Base-by-base conservation (phyloP, 1,140 invertebrate species). In the Ips typographus region DNA sequence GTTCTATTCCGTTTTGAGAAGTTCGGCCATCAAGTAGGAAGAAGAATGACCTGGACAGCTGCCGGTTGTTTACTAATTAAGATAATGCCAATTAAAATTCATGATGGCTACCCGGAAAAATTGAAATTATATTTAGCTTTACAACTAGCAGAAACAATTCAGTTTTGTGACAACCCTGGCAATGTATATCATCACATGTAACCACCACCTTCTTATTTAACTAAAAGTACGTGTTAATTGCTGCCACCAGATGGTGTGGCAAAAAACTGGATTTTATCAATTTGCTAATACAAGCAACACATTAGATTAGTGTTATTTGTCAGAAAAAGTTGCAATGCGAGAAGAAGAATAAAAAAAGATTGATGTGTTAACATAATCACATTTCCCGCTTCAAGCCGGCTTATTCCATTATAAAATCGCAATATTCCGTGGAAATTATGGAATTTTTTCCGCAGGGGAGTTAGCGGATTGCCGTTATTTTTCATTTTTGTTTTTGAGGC, bases 41-140 rank as follows among this genome's bases (percentile, higher is more conserved):
- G 37, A 36, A 55, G 37, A 55, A 55, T 55, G 52, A 6, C 5
- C 52, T 36, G 52, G 8, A 55, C 52, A 55, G 44, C 44, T 49
- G 44, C 52, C 37, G 5, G 52, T 55, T 38, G 37, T n/a, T 55
- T 55, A 55, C 52, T 38, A 55, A 55, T 55, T 55, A 55, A 55
- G 52, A 55, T 55, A 55, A 55, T 55, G 52, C 4, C 52, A 55
- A 55, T 55, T 55, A 55, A 55, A 55, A 55, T 6, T 22, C 44
- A 49, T 22, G 44, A 49, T 6, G 44, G 44, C 44, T 22, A 22
- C 22, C 22, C 44, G 22, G 44, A 49, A 49, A 49, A 49, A 49
- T 49, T 49, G 22, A 22, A 22, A 22, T 22, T 22, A 22, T 22
- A 22, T 22, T 22, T 22, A 22, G 22, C 22, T 22, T 22, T 49